phyloP scores from a whole-genome alignment of 2,888 invertebrate genomes.

The Chalcosyrphus nemorum region DNA sequence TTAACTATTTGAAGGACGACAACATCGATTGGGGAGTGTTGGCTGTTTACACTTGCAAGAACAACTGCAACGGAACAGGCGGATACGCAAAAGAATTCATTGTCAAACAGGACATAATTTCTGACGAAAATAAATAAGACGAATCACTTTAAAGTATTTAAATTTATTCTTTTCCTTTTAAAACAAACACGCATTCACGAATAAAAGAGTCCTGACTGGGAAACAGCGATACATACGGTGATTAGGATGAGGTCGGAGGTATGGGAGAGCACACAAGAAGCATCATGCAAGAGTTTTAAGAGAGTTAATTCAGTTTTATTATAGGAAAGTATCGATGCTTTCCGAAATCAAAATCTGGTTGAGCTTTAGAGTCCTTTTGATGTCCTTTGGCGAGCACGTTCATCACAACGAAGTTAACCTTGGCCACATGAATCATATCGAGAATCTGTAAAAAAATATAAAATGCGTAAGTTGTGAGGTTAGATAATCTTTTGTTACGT shows the following conservation, averaged over 20 bases:
- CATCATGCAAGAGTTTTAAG: not conserved
- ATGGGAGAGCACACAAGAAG: not conserved
- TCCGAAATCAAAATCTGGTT: conserved; percentile 96
- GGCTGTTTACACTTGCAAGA: conserved; percentile 91
- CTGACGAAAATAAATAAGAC: conserved; percentile 52
- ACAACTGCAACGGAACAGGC: conserved; percentile 87
- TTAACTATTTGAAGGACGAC: conserved; percentile 87
- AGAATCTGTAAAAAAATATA: conserved; percentile 86
- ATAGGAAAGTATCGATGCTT: conserved; percentile 95
- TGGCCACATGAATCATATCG: conserved; percentile 93
- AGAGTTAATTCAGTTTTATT: conserved; percentile 85
- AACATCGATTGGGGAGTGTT: conserved; percentile 95
- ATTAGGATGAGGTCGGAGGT: not conserved
- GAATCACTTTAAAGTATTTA: not conserved
- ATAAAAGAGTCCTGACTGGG: conserved; percentile 1
- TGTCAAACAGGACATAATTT: conserved; percentile 91
- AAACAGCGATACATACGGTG: no score
- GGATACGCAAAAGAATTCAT: conserved; percentile 90
- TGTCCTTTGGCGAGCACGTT: conserved; percentile 96
- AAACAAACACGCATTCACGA: conserved; percentile 8
- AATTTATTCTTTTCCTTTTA: conserved; percentile 31
- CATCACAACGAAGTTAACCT: conserved; percentile 97
- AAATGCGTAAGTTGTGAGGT: no score
- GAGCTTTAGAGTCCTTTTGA: conserved; percentile 91
- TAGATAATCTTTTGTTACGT: no score